Evolutionary conservation across 2,888 invertebrate species (phyloP).

Genomic region (Ditula angustiorana): DNA sequence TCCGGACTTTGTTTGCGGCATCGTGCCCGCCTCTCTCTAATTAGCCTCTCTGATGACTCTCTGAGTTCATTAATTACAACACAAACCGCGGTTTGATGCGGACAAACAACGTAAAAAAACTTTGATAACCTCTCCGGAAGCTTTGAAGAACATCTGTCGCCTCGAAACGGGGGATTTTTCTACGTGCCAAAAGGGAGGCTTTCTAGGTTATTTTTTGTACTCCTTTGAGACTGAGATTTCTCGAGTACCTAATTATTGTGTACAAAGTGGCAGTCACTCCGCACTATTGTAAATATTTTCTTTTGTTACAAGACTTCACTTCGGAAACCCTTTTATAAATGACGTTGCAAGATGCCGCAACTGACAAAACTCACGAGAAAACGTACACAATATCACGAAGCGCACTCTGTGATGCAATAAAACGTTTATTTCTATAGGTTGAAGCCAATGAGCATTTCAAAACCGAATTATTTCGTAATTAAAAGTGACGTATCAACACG

Average conservation of each 20-base stretch:
- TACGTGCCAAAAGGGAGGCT: constrained; percentile 41
- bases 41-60: constrained; percentile 69
- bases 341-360: constrained; percentile 1
- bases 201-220: constrained; percentile 22
- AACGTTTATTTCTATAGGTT: background rate
- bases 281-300: background rate
- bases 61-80: constrained; percentile 75
- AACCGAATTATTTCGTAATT: constrained; percentile 51
- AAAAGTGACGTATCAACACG: constrained; percentile 67
- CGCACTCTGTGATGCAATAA: background rate
- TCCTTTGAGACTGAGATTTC: constrained; percentile 26
- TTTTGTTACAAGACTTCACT: background rate
- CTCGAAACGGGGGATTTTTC: constrained; percentile 55
- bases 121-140: constrained; percentile 45
- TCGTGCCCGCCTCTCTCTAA: constrained; percentile 62
- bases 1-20: constrained; percentile 65
- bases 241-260: constrained; percentile 30
- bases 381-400: constrained; percentile 3
- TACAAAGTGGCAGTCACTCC: constrained; percentile 8
- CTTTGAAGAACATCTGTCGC: constrained; percentile 44
- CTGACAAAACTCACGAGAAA: background rate
- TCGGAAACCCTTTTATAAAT: background rate
- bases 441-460: constrained; percentile 32
- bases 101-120: constrained; percentile 61
- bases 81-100: constrained; percentile 62